phyloP scores from a whole-genome alignment of 2,888 invertebrate genomes.

The Zeuzera pyrina region DNA sequence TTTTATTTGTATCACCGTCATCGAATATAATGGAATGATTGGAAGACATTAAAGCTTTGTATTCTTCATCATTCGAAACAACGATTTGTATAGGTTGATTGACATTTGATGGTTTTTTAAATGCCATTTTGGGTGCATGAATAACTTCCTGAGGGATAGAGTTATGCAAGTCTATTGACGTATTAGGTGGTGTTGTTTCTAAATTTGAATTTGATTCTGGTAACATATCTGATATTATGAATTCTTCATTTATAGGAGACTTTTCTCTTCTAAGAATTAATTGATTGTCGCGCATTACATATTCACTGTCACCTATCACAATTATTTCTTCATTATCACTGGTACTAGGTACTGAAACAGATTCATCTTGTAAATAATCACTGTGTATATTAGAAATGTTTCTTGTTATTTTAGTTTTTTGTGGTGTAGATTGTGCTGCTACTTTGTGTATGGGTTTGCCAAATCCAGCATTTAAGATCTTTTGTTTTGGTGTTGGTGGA shows the following conservation, averaged over 20 bases:
- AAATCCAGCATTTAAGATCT: constrained; percentile 52
- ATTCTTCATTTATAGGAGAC: constrained; percentile 27
- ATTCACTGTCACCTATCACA: constrained; percentile 74
- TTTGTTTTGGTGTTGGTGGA: constrained; percentile 36
- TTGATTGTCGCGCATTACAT: constrained; percentile 58
- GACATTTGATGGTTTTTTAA: constrained; percentile 38
- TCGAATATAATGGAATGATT: constrained; percentile 62
- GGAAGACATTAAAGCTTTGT: constrained; percentile 56
- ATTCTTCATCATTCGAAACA: constrained; percentile 65
- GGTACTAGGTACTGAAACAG: constrained; percentile 17
- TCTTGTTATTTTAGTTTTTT: constrained; percentile 20
- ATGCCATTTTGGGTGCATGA: constrained; percentile 32
- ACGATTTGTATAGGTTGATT: constrained; percentile 63
- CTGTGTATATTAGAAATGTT: constrained; percentile 21
- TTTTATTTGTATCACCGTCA: constrained; percentile 45
- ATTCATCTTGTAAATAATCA: constrained; percentile 32
- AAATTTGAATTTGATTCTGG: constrained; percentile 30
- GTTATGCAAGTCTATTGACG: constrained; percentile 39
- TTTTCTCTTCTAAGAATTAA: constrained; percentile 35
- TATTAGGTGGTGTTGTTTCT: constrained; percentile 30
- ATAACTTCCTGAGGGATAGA: constrained; percentile 25
- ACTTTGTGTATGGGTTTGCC: constrained; percentile 21
- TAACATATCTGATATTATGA: constrained; percentile 32
- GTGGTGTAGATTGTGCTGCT: no score
- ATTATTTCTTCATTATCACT: constrained; percentile 45